Base-by-base conservation (phyloP, 1,140 invertebrate species). In the Lordiphosa clarofinis region DNA sequence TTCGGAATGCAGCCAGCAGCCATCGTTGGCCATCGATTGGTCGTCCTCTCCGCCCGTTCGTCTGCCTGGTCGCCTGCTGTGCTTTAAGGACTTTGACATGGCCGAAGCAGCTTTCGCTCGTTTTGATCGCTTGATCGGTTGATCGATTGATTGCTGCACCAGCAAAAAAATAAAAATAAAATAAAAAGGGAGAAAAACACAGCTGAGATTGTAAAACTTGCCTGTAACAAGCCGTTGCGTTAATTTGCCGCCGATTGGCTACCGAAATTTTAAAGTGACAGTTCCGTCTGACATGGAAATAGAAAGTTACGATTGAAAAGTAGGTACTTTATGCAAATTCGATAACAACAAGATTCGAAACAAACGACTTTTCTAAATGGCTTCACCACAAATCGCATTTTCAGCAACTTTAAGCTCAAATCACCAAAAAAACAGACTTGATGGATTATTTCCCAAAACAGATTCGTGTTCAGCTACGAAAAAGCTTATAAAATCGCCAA, bases 241-340 rank as follows among this genome's bases (percentile, higher is more conserved):
- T 75, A 87, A 87, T 87, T 87, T 87, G 76, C 84, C 73, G 84
- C 86, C 79, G 84, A 87, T 87, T 87, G 86, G 78, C 74, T 73
- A 75, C 74, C 76, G 66, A 79, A 87, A 70, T 69, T 48, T 46
- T 57, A 38, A 21, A 31, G 3, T 54, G 50, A 42, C 49, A 54
- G 56, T 61, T 60, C 55, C 19, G 28, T 21, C 21, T 8, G 19
- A 43, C 35, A 37, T 21, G 28, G 7, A 57, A 71, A 68, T 61
- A 75, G 72, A 82, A 81, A 82, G 75, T 72, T 43, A 65, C 60
- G 36, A 8, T 5, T 28, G 1, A 9, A 3, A 31, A 1, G 8
- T 33, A 47, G 7, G 2, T 5, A 4, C n/a, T 39, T 49, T 38
- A 58, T 66, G 61, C 66, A 65, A 69, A 24, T 19, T 19, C 3